These are phyloP conservation scores for Tangara arthus DNA, from an alignment of 2,797 vertebrate genomes.

Conservation along the genomic window DNA sequence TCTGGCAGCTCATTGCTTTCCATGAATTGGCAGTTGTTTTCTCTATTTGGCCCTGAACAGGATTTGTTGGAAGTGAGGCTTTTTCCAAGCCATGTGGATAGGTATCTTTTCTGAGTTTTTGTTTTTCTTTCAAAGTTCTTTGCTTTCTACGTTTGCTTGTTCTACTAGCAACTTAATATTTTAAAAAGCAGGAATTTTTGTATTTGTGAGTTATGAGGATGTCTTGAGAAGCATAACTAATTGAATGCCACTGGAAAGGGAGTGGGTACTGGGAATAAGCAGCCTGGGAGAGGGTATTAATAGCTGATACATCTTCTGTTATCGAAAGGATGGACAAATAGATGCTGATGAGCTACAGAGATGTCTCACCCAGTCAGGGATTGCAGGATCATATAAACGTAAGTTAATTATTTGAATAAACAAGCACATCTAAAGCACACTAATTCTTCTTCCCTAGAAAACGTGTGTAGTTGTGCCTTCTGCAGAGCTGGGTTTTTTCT, in stretches of 20 bases:
- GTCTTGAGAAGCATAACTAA: background rate
- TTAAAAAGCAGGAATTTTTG: accelerated
- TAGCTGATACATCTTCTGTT: slow-evolving; percentile 32
- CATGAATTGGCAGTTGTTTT: background rate
- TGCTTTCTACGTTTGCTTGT: background rate
- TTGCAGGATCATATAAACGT: slow-evolving; percentile 91
- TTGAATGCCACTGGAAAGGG: background rate
- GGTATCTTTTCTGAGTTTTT: background rate
- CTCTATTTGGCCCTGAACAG: background rate
- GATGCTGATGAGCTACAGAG: slow-evolving; percentile 92
- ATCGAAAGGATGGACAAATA: slow-evolving; percentile 89
- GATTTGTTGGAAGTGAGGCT: background rate
- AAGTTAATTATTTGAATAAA: slow-evolving; percentile 66
- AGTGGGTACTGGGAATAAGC: slow-evolving; percentile 1
- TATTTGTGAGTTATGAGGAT: background rate
- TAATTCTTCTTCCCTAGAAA: background rate
- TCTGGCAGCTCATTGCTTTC: background rate
- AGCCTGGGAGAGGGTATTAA: background rate
- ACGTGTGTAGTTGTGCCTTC: background rate
- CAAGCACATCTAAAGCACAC: background rate
- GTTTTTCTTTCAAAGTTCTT: background rate
- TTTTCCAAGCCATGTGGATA: background rate
- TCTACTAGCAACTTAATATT: background rate
- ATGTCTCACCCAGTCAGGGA: slow-evolving; percentile 91
- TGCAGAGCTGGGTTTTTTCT: background rate